Evolutionary conservation across 2,797 vertebrate genomes (phyloP).

Genomic region (Allobates femoralis): DNA sequence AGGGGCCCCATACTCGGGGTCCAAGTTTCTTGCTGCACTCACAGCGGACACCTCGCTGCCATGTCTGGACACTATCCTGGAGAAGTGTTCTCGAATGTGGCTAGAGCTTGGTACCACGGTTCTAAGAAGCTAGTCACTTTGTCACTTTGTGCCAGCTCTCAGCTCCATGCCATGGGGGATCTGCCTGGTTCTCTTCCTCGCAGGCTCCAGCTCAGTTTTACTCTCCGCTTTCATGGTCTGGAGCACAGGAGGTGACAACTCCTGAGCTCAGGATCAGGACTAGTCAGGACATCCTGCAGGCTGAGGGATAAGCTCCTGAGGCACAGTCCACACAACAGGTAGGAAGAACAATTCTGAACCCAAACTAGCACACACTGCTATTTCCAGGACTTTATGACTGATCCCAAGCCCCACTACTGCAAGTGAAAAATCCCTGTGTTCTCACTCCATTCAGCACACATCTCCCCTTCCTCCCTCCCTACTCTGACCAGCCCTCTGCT

Average conservation of each 20-base stretch:
- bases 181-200: slow-evolving; percentile 42
- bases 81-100: slow-evolving; percentile 13
- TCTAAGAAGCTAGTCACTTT: slow-evolving; percentile 14
- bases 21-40: slow-evolving; percentile 49
- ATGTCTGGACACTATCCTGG: slow-evolving; percentile 49
- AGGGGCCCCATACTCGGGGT: slow-evolving; percentile 67
- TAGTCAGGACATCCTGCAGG: slow-evolving; percentile 61
- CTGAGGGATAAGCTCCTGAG: slow-evolving; percentile 29
- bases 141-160: slow-evolving; percentile 43
- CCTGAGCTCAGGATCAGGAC: slow-evolving; percentile 55
- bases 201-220: slow-evolving; percentile 55
- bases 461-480: slow-evolving; percentile 23
- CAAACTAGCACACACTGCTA: slow-evolving; percentile 35
- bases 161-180: slow-evolving; percentile 57
- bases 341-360: slow-evolving; percentile 17
- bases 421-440: slow-evolving; percentile 55
- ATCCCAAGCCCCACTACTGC: slow-evolving; percentile 51
- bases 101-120: neutral
- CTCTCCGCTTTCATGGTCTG: slow-evolving; percentile 60
- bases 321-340: slow-evolving; percentile 57
- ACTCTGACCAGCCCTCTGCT: slow-evolving; percentile 35
- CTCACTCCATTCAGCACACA: slow-evolving; percentile 57
- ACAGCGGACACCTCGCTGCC: slow-evolving; percentile 54
- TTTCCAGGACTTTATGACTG: slow-evolving; percentile 7
- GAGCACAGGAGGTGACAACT: slow-evolving; percentile 57